Conservation (phyloP, 2,113 vertebrate species). For the Chaetops frenatus region DNA sequence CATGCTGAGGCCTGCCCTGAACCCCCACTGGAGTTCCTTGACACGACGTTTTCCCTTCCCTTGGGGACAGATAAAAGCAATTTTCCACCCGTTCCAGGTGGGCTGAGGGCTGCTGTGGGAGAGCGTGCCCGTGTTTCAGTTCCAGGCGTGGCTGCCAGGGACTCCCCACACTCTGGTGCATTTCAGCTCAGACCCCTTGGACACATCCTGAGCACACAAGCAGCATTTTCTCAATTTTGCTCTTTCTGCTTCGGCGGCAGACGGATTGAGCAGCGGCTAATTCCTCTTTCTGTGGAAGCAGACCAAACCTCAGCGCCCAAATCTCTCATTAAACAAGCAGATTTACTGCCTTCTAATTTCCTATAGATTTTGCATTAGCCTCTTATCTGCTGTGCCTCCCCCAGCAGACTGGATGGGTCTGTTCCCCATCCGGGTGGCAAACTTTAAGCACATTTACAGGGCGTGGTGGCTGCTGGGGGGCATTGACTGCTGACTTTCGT, state of each 20-base stretch:
- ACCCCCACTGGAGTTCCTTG: background rate
- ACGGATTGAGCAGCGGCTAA: background rate
- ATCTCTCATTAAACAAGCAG: background rate
- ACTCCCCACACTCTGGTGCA: background rate
- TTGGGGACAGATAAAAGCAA: background rate
- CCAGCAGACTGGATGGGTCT: background rate
- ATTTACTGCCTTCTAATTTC: constrained; percentile 2
- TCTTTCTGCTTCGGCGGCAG: background rate
- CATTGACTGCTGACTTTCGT: background rate
- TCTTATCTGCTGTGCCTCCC: background rate
- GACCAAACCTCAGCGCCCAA: background rate
- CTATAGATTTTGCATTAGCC: background rate
- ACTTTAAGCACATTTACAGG: background rate
- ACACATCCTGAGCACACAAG: background rate
- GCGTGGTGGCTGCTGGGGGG: fast-evolving
- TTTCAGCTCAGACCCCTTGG: background rate
- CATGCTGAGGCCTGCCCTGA: background rate
- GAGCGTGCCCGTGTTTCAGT: fast-evolving
- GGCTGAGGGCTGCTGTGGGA: fast-evolving
- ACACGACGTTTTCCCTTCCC: background rate
- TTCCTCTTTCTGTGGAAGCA: background rate
- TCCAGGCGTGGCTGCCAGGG: background rate
- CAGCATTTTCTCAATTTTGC: background rate
- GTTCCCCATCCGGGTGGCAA: background rate
- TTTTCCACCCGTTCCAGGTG: fast-evolving